phyloP scores from a whole-genome alignment of 2,113 vertebrate species.

The Archilochus colubris region DNA sequence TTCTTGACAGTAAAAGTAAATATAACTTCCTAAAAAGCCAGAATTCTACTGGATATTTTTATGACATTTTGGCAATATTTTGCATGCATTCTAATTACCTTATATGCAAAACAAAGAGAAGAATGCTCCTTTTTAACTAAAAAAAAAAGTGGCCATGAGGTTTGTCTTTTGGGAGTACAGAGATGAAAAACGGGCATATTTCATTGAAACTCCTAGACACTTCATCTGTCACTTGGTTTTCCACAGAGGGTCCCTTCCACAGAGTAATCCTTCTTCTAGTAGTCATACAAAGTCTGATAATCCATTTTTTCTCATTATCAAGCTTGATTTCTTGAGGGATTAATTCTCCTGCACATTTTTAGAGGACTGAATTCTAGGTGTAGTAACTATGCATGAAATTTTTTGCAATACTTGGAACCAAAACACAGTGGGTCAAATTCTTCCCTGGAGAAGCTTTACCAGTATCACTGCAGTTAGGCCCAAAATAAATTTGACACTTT shows the following conservation, averaged over 20 bases:
- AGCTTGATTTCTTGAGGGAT: constrained; percentile 13
- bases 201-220: background rate
- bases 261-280: constrained; percentile 11
- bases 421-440: background rate
- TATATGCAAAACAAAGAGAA: background rate
- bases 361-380: background rate
- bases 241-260: background rate
- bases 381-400: background rate
- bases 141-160: background rate
- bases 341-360: background rate
- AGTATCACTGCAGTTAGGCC: background rate
- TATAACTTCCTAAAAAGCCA: background rate
- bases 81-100: background rate
- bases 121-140: background rate
- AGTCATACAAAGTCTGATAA: background rate
- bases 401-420: background rate
- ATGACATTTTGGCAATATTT: background rate
- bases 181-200: background rate
- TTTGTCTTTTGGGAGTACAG: background rate
- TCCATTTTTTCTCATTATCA: constrained; percentile 33
- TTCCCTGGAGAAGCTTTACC: background rate
- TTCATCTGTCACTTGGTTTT: constrained; percentile 14
- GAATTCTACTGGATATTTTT: background rate
- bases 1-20: background rate
- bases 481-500: background rate